These are phyloP conservation scores for Pammene fasciana DNA, from an alignment of 2,888 invertebrate species.

Conservation along the genomic window DNA sequence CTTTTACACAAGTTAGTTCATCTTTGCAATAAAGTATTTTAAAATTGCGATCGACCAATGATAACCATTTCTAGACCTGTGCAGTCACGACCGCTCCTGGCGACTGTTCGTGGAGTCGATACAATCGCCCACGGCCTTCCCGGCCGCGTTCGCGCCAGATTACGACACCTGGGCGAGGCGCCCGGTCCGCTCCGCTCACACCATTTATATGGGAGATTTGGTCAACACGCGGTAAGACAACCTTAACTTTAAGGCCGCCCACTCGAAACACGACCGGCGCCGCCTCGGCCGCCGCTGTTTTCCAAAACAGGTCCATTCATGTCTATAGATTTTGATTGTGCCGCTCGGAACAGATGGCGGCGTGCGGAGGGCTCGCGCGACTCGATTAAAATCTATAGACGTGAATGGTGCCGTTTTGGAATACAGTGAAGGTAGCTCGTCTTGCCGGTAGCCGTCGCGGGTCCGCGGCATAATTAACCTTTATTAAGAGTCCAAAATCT, in stretches of 20 bases:
- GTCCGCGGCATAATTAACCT: too few relatives aligned
- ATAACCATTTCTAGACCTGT: constrained; percentile 69
- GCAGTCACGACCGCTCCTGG: constrained; percentile 85
- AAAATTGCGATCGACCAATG: background rate
- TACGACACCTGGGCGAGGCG: constrained; percentile 75
- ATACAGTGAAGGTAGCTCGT: too few relatives aligned
- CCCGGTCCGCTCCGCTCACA: constrained; percentile 46
- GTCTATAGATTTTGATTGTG: too few relatives aligned
- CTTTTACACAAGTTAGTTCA: background rate
- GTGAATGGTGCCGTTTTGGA: too few relatives aligned
- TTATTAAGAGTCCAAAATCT: too few relatives aligned
- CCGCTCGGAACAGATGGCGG: too few relatives aligned
- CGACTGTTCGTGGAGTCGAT: constrained; percentile 82
- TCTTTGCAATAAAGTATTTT: background rate
- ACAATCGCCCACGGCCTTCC: constrained; percentile 69
- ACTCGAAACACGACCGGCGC: too few relatives aligned
- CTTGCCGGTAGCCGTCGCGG: too few relatives aligned
- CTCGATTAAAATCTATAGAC: too few relatives aligned
- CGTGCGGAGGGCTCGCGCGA: too few relatives aligned
- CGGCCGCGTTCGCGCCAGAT: constrained; percentile 68
- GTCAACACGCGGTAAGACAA: constrained; percentile 63
- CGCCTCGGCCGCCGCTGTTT: too few relatives aligned
- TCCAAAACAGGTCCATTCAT: too few relatives aligned
- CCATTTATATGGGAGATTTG: constrained; percentile 69
- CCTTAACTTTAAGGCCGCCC: background rate